A percentile compares a stretch with the other conserved stretches of the same genome.
phyloP scores from a whole-genome alignment of 2,888 invertebrate genomes.

The Oligia strigilis region DNA sequence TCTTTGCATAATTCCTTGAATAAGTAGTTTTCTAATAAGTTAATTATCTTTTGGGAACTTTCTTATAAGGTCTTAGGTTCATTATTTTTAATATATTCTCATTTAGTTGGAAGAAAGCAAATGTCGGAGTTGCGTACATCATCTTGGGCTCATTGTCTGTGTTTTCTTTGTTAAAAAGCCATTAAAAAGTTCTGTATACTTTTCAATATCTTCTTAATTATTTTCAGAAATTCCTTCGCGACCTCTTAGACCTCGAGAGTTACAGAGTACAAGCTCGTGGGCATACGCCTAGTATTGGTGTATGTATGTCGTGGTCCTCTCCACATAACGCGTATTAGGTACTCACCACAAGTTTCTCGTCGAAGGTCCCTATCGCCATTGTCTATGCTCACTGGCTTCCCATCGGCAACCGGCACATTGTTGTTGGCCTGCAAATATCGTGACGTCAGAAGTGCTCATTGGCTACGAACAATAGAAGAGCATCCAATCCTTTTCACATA shows the following conservation, averaged over 20 bases:
- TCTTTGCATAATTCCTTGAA: conserved; percentile 41
- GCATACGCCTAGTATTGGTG: not conserved
- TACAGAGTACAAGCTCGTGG: not conserved
- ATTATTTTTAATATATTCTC: conserved; percentile 34
- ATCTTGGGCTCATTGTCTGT: conserved; percentile 30
- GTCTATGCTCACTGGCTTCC: conserved; percentile 72
- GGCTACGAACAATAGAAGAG: conserved; percentile 49
- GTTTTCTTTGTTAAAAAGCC: conserved; percentile 28
- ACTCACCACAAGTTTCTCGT: conserved; percentile 82
- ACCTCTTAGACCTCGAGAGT: not conserved
- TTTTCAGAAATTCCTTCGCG: conserved; percentile 4
- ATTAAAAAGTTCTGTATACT: conserved; percentile 29
- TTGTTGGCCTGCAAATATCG: conserved; percentile 79
- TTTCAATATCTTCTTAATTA: conserved; percentile 37
- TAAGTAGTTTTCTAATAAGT: conserved; percentile 44
- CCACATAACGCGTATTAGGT: conserved; percentile 29
- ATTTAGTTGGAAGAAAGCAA: conserved; percentile 26
- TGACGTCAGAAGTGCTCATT: conserved; percentile 51
- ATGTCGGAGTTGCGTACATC: conserved; percentile 5
- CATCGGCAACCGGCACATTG: conserved; percentile 72
- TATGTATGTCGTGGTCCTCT: not conserved
- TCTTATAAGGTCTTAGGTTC: conserved; percentile 1
- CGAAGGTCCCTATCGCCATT: conserved; percentile 82
- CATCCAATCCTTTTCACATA: conserved; percentile 43
- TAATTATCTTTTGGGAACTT: conserved; percentile 29